These are phyloP conservation scores for Microcaecilia unicolor DNA, from an alignment of 2,797 vertebrate genomes.

Conservation along the genomic window DNA sequence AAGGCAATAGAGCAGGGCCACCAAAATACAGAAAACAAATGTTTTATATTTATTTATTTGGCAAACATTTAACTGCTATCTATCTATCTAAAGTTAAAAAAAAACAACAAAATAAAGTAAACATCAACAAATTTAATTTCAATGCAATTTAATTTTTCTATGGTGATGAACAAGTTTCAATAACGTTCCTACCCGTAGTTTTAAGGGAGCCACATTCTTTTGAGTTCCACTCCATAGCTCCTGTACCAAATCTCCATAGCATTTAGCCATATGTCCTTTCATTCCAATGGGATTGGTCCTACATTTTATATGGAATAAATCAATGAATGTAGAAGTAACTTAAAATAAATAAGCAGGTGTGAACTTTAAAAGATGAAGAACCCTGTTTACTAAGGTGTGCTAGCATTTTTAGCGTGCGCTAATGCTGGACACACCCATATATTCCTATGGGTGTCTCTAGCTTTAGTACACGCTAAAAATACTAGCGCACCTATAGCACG, in stretches of 20 bases:
- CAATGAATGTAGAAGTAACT: too few species aligned
- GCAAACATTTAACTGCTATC: background rate
- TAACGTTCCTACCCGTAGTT: constrained; percentile 77
- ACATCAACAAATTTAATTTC: background rate
- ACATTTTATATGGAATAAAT: constrained; percentile 21
- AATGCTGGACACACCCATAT: too few species aligned
- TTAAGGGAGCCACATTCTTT: constrained; percentile 92
- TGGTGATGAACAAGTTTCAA: constrained; percentile 8
- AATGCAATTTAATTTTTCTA: background rate
- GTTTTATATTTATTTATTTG: too few species aligned
- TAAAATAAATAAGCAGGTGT: too few species aligned
- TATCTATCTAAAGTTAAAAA: background rate
- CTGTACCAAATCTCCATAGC: constrained; percentile 95
- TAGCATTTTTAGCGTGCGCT: too few species aligned
- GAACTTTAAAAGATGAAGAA: too few species aligned
- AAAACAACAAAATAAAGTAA: constrained; percentile 7
- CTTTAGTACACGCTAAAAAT: too few species aligned
- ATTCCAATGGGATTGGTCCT: constrained; percentile 97
- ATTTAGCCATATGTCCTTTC: constrained; percentile 98
- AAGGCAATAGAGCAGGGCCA: background rate
- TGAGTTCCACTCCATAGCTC: constrained; percentile 97
- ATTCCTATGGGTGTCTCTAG: too few species aligned
- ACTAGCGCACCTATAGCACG: too few species aligned
- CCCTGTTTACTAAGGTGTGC: too few species aligned
- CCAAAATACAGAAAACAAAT: background rate